Percentiles rank a stretch among this genome's conserved stretches.
phyloP scores from a whole-genome alignment of 2,113 vertebrate genomes.

The Pipra filicauda region DNA sequence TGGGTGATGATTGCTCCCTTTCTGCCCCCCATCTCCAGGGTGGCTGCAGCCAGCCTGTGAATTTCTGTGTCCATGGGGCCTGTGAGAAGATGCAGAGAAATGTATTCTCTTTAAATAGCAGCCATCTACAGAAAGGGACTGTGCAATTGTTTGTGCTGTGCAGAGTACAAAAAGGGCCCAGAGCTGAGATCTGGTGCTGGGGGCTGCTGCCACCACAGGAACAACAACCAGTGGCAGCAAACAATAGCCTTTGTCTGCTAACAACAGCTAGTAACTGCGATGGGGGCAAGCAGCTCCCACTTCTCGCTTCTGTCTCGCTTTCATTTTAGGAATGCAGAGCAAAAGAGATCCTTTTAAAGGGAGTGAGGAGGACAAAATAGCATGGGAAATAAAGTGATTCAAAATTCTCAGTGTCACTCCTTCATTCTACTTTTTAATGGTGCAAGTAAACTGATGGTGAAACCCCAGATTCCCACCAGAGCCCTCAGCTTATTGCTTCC shows the following conservation, averaged over 20 bases:
- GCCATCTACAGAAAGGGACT: background rate
- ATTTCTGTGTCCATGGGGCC: background rate
- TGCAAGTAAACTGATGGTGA: background rate
- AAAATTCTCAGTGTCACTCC: background rate
- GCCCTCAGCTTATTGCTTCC: background rate
- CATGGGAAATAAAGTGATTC: background rate
- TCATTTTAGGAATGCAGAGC: background rate
- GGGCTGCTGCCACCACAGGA: background rate
- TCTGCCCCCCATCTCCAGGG: background rate
- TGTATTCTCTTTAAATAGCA: background rate
- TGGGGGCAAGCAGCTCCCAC: background rate
- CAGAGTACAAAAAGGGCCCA: background rate
- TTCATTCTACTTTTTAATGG: background rate
- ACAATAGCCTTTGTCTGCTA: conserved; percentile 41
- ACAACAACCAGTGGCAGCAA: background rate
- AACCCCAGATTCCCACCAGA: background rate
- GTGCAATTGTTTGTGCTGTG: background rate
- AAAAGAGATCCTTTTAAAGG: background rate
- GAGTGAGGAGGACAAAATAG: background rate
- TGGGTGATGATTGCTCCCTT: background rate
- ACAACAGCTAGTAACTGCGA: background rate
- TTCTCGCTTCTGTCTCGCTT: background rate
- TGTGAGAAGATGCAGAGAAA: background rate
- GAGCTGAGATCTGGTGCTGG: background rate
- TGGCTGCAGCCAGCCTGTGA: background rate